Evolutionary conservation across 1,140 invertebrate genomes (phyloP), one percentile per base, ranked within the genome.

Genomic region (Bombus breviceps): DNA sequence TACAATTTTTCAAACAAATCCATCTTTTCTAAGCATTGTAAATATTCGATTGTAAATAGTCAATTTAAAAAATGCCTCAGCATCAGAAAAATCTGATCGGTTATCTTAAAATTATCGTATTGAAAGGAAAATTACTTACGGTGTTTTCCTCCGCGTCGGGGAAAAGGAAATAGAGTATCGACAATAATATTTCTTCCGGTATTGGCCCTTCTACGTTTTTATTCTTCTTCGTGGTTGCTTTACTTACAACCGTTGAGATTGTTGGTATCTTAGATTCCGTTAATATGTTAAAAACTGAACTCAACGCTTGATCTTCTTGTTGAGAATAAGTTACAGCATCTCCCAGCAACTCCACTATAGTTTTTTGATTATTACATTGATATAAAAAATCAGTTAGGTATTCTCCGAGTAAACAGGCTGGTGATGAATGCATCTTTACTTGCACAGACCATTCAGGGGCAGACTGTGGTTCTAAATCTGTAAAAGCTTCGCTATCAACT

Each of bases 101-200:
- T 10, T 5, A 1, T 69, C 68, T 5, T 6, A 2, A 25, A 43
- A 18, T 2, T 72, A n/a, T 15, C 2, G 0, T 10, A n/a, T 43
- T 10, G 32, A 73, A 32, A 32, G 10, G 32, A 39, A 47, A 0
- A 53, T 41, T 66, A 82, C 91, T 93, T 92, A 96, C 96, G 59
- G 96, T 93, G 77, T 96, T 95, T 76, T 97, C 96, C 91, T 97
- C 97, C 87, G 98, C 97, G 96, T 99, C 98, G 75, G 98, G 98
- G 93, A 99, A 99, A 32, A 99, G 94, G 94, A 97, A 99, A 92
- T 98, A 97, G 37, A 99, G 93, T 81, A 99, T 97, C 53, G 97
- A 96, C 89, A 97, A 96, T 3, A 99, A 93, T 81, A 97, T 95
- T 32, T 97, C 97, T 89, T 97, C 97, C 28, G 97, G 95, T 91